A percentile compares a stretch with the other conserved stretches of the same genome.
These are phyloP conservation scores for Tyrophagus putrescentiae DNA, from an alignment of 1,140 invertebrate genomes.

Conservation along the genomic window DNA sequence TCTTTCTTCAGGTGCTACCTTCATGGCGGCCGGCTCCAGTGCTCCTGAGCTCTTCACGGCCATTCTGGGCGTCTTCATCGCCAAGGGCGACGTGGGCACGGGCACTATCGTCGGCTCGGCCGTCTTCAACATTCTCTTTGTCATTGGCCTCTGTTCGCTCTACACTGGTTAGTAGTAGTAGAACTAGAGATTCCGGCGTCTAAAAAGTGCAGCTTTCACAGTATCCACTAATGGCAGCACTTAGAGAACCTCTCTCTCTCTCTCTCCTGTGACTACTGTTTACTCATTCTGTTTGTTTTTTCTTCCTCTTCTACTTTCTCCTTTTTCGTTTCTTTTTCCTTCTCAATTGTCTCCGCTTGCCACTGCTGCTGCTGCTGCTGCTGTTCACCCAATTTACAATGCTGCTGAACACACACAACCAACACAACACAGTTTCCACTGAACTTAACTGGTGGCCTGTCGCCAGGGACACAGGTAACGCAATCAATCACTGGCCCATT, in stretches of 20 bases:
- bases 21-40: conserved; percentile 32
- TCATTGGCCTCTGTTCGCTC: conserved; percentile 33
- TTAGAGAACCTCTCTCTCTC: no score
- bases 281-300: no score
- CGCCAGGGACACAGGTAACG: conserved; percentile 37
- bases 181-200: no score
- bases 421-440: conserved; percentile 6
- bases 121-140: conserved; percentile 35
- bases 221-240: no score
- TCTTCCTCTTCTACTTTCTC: no score
- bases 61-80: conserved; percentile 31
- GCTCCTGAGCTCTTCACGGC: conserved; percentile 32
- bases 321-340: neutral
- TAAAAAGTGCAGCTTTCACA: no score
- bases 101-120: conserved; percentile 34
- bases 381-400: no score
- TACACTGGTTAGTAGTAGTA: conserved; percentile 28
- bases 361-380: no score
- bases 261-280: no score
- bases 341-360: neutral
- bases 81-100: conserved; percentile 33
- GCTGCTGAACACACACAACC: no score
- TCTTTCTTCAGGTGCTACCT: conserved; percentile 26
- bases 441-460: conserved; percentile 34
- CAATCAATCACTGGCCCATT: no score